These are phyloP conservation scores for Callinectes sapidus DNA, from an alignment of 2,888 invertebrate genomes.

Conservation along the genomic window DNA sequence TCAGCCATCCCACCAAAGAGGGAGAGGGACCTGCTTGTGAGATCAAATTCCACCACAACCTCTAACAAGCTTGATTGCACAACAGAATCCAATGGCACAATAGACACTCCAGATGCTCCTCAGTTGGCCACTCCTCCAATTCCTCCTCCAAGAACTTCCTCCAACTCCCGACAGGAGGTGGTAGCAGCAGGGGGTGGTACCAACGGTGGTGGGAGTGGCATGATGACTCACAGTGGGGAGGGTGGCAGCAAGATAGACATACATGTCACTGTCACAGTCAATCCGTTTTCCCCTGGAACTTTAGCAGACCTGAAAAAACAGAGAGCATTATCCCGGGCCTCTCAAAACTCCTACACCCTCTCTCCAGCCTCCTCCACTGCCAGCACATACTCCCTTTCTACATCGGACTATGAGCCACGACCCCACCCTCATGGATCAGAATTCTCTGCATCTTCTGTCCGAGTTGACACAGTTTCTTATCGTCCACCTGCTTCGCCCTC, in stretches of 20 bases:
- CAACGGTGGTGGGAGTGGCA: slow-evolving; percentile 50
- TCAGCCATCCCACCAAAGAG: slow-evolving; percentile 50
- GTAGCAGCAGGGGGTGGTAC: slow-evolving; percentile 34
- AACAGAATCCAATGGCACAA: neutral
- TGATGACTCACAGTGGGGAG: slow-evolving; percentile 64
- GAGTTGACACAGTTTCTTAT: slow-evolving; percentile 60
- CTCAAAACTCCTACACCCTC: slow-evolving; percentile 61
- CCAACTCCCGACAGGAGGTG: slow-evolving; percentile 47
- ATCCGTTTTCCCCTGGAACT: slow-evolving; percentile 80
- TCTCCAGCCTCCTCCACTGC: slow-evolving; percentile 50
- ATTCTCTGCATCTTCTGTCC: slow-evolving; percentile 62
- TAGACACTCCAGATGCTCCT: neutral
- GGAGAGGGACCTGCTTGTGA: slow-evolving; percentile 50
- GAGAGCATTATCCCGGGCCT: slow-evolving; percentile 80
- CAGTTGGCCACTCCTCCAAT: slow-evolving; percentile 53
- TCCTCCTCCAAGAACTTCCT: slow-evolving; percentile 66
- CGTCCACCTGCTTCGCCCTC: slow-evolving; percentile 64
- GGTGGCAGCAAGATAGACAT: slow-evolving; percentile 82
- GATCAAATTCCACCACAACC: slow-evolving; percentile 42
- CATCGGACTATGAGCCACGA: slow-evolving; percentile 54
- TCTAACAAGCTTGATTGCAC: neutral
- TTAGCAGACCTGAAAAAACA: slow-evolving; percentile 95
- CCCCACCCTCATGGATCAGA: slow-evolving; percentile 49
- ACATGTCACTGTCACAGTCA: slow-evolving; percentile 88
- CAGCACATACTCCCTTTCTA: slow-evolving; percentile 61